Evolutionary conservation across 2,888 invertebrate genomes (phyloP).

Genomic region (Amphiduros pacificus): DNA sequence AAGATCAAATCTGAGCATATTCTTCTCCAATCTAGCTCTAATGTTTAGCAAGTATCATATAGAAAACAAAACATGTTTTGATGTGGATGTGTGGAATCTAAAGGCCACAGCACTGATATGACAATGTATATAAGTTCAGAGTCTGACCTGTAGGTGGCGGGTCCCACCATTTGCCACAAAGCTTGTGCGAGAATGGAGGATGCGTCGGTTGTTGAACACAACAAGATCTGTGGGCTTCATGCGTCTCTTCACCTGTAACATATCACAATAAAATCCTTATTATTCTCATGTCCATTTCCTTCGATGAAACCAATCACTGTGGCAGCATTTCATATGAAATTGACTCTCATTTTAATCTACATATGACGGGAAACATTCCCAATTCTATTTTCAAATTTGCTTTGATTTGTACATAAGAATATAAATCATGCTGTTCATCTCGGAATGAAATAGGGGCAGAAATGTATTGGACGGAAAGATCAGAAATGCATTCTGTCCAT

Average conservation of each 20-base stretch:
- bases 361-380: too few species aligned
- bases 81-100: not conserved
- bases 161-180: constrained; percentile 46
- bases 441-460: too few species aligned
- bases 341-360: too few species aligned
- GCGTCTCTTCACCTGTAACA: constrained; percentile 35
- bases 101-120: not conserved
- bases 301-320: too few species aligned
- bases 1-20: not conserved
- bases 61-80: not conserved
- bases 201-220: constrained; percentile 49
- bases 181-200: constrained; percentile 43
- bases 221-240: constrained; percentile 45
- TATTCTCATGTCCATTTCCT: too few species aligned
- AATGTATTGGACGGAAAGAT: too few species aligned
- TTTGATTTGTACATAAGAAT: too few species aligned
- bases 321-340: too few species aligned
- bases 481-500: too few species aligned
- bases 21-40: not conserved
- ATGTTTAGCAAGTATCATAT: not conserved
- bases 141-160: constrained; percentile 42
- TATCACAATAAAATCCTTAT: too few species aligned
- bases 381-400: too few species aligned
- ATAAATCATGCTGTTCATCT: too few species aligned
- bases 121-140: not conserved